These are phyloP conservation scores for Leptothorax acervorum DNA, from an alignment of 2,888 invertebrate genomes.

Conservation along the genomic window DNA sequence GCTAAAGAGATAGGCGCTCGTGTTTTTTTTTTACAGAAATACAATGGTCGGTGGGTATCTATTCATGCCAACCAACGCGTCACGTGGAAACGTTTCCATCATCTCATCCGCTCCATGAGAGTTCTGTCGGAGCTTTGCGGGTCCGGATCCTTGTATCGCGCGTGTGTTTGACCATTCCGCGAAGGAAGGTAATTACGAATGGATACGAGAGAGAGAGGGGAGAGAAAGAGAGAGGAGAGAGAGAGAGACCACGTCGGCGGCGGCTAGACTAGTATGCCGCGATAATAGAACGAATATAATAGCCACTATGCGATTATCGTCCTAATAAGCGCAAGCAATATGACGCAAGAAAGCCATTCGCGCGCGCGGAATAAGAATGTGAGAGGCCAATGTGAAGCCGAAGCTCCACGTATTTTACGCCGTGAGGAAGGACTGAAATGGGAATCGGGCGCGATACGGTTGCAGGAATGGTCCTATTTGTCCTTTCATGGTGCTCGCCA, in stretches of 20 bases:
- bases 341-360: slow-evolving; percentile 76
- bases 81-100: slow-evolving; percentile 21
- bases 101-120: background rate
- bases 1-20: background rate
- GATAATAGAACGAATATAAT: slow-evolving; percentile 83
- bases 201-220: slow-evolving; percentile 75
- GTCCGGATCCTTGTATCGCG: slow-evolving; percentile 71
- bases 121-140: background rate
- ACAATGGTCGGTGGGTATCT: background rate
- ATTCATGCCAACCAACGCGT: background rate
- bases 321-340: slow-evolving; percentile 82
- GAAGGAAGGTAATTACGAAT: slow-evolving; percentile 83
- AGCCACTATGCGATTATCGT: slow-evolving; percentile 82
- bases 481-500: slow-evolving; percentile 8
- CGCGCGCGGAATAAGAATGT: slow-evolving; percentile 55
- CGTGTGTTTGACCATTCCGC: slow-evolving; percentile 78
- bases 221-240: slow-evolving; percentile 37
- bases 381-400: slow-evolving; percentile 55
- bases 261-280: slow-evolving; percentile 73
- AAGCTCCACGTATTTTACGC: slow-evolving; percentile 23
- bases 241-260: slow-evolving; percentile 59
- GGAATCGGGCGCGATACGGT: background rate
- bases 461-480: background rate
- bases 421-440: background rate
- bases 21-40: background rate